Evolutionary conservation across 2,113 vertebrate genomes (phyloP).

Genomic region (Myrmecophaga tridactyla): DNA sequence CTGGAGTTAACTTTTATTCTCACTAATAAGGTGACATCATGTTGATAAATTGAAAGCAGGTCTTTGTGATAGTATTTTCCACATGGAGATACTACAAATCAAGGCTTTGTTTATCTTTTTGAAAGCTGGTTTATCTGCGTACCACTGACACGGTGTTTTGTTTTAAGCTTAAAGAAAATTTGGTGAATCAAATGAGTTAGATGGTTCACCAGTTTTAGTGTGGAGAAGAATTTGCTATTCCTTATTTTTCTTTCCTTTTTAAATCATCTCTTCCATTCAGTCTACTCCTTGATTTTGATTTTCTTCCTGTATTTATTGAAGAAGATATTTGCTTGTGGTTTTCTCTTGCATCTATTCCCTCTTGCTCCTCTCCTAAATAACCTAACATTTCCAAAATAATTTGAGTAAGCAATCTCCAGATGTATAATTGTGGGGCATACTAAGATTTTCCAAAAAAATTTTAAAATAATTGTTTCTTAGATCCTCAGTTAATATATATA

Average conservation of each 20-base stretch:
- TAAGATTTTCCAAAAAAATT: not conserved
- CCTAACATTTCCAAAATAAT: not conserved
- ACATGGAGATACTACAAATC: not conserved
- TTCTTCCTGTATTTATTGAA: not conserved
- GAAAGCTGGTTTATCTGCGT: not conserved
- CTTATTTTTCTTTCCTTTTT: not conserved
- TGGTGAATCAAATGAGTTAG: not conserved
- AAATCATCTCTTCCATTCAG: not conserved
- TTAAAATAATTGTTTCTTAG: not conserved
- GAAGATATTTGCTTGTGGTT: not conserved
- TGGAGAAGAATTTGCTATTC: not conserved
- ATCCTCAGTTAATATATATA: not conserved
- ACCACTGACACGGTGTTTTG: fast-evolving
- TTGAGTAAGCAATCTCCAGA: not conserved
- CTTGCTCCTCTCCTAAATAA: not conserved
- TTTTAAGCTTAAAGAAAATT: not conserved
- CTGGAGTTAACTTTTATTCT: not conserved
- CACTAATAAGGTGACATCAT: too few species aligned
- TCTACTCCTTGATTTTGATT: not conserved
- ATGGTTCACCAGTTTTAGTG: not conserved
- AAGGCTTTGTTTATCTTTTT: not conserved
- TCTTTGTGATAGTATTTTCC: not conserved
- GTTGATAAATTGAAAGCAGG: not conserved
- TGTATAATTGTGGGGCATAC: not conserved
- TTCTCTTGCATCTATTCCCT: not conserved